Evolutionary conservation across 2,113 vertebrate species (phyloP).

Genomic region (Cyphomyrus discorhynchus): DNA sequence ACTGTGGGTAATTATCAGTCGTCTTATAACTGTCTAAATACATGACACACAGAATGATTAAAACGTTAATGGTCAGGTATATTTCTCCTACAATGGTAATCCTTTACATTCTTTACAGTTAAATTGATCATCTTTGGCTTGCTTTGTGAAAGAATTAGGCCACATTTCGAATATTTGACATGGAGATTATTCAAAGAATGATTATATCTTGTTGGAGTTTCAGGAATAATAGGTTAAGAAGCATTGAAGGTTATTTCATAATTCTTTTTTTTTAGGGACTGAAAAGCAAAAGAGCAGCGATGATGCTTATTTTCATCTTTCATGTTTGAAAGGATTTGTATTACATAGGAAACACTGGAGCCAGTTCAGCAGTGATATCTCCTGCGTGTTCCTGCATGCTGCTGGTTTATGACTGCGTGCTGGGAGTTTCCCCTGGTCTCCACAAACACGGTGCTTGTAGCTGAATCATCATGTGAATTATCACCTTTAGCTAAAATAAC

Average conservation of each 20-base stretch:
- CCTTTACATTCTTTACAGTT: not conserved
- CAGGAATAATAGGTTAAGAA: not conserved
- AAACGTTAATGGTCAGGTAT: not conserved
- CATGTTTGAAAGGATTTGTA: not conserved
- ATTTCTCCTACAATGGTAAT: not conserved
- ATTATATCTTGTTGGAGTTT: not conserved
- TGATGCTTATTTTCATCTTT: not conserved
- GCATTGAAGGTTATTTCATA: not conserved
- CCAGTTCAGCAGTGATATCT: slow-evolving; percentile 33
- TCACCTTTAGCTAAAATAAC: not conserved
- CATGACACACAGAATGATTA: not conserved
- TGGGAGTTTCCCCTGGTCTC: not conserved
- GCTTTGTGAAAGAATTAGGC: not conserved
- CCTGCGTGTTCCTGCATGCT: slow-evolving; percentile 53
- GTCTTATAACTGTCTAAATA: not conserved
- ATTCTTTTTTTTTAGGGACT: not conserved
- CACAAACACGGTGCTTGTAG: not conserved
- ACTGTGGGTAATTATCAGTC: not conserved
- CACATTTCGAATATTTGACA: not conserved
- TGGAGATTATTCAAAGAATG: not conserved
- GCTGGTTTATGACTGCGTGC: not conserved
- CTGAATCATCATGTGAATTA: not conserved
- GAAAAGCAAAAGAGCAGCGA: not conserved
- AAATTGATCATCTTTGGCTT: not conserved
- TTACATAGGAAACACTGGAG: not conserved